These are phyloP conservation scores for Papilio demoleus DNA, from an alignment of 2,888 invertebrate species.

Conservation along the genomic window DNA sequence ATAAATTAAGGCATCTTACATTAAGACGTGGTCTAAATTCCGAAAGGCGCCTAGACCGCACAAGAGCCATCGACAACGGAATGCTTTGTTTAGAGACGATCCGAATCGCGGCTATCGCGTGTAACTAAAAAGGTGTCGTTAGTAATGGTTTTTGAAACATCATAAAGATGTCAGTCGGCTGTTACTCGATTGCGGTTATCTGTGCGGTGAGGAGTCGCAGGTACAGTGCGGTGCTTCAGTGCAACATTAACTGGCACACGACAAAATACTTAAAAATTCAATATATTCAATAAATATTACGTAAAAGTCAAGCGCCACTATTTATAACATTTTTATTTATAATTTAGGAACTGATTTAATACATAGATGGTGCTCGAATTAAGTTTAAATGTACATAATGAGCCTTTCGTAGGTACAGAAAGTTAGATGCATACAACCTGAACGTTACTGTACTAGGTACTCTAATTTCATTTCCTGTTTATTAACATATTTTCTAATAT, in stretches of 20 bases:
- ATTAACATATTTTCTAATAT: too few relatives aligned
- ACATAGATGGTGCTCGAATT: too few relatives aligned
- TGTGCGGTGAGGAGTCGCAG: conserved; percentile 55
- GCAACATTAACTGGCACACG: too few relatives aligned
- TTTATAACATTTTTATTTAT: neutral
- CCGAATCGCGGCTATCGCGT: conserved; percentile 71
- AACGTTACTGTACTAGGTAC: too few relatives aligned
- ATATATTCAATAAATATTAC: neutral
- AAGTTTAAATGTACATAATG: too few relatives aligned
- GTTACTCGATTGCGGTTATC: conserved; percentile 81
- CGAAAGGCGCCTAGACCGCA: conserved; percentile 26
- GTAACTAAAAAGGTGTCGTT: conserved; percentile 84
- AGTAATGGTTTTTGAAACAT: conserved; percentile 82
- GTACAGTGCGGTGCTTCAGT: conserved; percentile 50
- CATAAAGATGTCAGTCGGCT: conserved; percentile 82
- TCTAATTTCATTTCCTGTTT: too few relatives aligned
- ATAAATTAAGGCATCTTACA: too few relatives aligned
- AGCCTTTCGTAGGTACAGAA: too few relatives aligned
- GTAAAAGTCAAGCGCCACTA: too few relatives aligned
- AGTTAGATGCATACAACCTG: too few relatives aligned
- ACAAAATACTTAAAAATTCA: neutral
- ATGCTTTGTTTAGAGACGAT: conserved; percentile 68
- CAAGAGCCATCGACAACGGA: conserved; percentile 62
- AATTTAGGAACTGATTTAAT: neutral
- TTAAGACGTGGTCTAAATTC: conserved; percentile 2